Evolutionary conservation across 2,797 vertebrate species (phyloP), one percentile per base, ranked within the genome.

Genomic region (Pipistrellus pygmaeus): DNA sequence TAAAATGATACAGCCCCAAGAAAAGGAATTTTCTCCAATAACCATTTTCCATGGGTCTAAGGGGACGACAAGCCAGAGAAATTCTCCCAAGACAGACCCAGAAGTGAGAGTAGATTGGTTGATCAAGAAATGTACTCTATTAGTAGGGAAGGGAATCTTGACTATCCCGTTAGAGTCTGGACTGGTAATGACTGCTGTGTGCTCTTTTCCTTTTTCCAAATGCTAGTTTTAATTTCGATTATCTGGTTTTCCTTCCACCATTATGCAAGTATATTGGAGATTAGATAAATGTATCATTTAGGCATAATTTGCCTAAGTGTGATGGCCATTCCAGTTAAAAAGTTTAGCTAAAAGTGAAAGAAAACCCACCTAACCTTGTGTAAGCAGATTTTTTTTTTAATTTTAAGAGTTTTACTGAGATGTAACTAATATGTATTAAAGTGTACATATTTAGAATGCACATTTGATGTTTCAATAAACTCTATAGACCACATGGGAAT

Each of bases 261-360:
- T 64, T 86, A 69, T 82, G 44, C 3, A 55, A n/a, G 18, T 76
- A 76, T 62, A 82, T 82, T 44, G 46, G 25, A 71, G 15, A 7
- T 82, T 81, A 88, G 20, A 51, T 93, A 91, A 84, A 41, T 73
- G 46, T 83, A 72, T 84, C 55, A 93, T 72, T 93, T 84, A 93
- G 60, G 55, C n/a, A 66, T 44, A 72, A 41, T 73, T 93, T 93
- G 46, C 38, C 38, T 76, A 90, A 62, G n/a, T 35, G 76, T 30
- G 20, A 95, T 10, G 38, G 82, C 44, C 62, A 21, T 71, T 32
- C 86, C 30, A 71, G 46, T 82, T 77, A 62, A 90, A 44, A 62
- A 6, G n/a, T 95, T 82, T 86, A 92, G 85, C 78, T 85, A 75
- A 85, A 89, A 80, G 48, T 77, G 6, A 90, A 35, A 72, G 77